Base-by-base conservation (phyloP, 2,888 invertebrate species). In the Aproaerema taeniolella region DNA sequence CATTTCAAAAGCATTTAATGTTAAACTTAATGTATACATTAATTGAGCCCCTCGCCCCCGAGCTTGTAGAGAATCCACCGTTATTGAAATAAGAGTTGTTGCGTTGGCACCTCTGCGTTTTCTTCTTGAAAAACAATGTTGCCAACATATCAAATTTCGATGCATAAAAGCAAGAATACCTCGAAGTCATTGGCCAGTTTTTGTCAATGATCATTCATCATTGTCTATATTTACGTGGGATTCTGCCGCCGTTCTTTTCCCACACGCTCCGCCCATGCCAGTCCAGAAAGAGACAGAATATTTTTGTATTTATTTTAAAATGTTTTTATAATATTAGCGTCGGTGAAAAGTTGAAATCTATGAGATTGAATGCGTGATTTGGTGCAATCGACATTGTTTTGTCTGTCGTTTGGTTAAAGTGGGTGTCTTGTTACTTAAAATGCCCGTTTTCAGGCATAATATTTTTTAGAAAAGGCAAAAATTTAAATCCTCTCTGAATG, bases 301-400 rank as follows among this genome's bases (percentile, higher is more conserved):
- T 38, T 41, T 43, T 51, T 52, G 44, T 44, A 43, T 45, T 31
- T 50, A 50, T 46, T 47, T 46, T 49, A 45, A 33, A 33, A 11
- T 9, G n/a, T 32, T 43, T 39, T 40, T 43, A 25, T 29, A 38
- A 20, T 28, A 15, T 43, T 52, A 49, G 53, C 10, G 49, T 55
- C 49, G 46, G 40, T 60, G 59, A 20, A 30, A 55, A 55, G 53
- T 61, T 43, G 44, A 55, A 65, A 61, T 64, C 61, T 60, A 58
- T 56, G 54, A 57, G 59, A 67, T 64, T 66, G 61, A 58, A 58
- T 65, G 63, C 58, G 52, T 57, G 56, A 45, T 61, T 54, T 55
- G 59, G 60, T 60, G 60, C 57, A 55, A 55, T 55, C 45, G 43
- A 50, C 53, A 42, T 48, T 41, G 40, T 49, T 48, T 41, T 26